These are phyloP conservation scores for Camelus bactrianus DNA, from an alignment of 2,113 vertebrate species.

Conservation along the genomic window DNA sequence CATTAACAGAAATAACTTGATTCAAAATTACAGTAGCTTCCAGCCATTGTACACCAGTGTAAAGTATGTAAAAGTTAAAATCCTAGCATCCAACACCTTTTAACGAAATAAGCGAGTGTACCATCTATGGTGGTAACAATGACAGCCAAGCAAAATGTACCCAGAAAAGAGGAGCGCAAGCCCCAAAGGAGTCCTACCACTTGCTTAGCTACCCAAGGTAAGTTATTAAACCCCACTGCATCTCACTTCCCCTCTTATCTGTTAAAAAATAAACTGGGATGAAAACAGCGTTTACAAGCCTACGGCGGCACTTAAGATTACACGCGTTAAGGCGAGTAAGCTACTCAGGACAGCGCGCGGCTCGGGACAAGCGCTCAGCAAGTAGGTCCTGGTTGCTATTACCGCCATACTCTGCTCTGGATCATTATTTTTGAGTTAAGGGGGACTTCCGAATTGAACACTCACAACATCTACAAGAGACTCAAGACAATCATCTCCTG, in stretches of 20 bases:
- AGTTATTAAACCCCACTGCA: not conserved
- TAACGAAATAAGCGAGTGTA: not conserved
- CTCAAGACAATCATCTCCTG: not conserved
- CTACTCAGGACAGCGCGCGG: not conserved
- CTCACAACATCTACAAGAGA: not conserved
- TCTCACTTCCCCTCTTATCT: not conserved
- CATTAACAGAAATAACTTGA: not conserved
- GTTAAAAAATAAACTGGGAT: constrained; percentile 10
- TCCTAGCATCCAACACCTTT: not conserved
- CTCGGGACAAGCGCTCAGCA: not conserved
- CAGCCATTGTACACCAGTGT: not conserved
- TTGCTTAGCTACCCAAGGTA: not conserved
- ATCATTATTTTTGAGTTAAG: not conserved
- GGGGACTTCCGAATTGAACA: not conserved
- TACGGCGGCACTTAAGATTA: fast-evolving
- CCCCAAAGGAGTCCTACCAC: not conserved
- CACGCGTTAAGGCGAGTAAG: not conserved
- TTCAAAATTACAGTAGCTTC: not conserved
- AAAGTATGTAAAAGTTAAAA: not conserved
- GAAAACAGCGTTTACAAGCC: not conserved
- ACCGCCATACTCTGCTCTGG: not conserved
- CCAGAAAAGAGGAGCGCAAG: not conserved
- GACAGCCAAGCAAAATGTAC: not conserved
- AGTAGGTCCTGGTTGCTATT: not conserved
- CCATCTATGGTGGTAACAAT: not conserved